Evolutionary conservation across 1,140 invertebrate genomes (phyloP), one percentile per base, ranked within the genome.

Genomic region (Achroia grisella): DNA sequence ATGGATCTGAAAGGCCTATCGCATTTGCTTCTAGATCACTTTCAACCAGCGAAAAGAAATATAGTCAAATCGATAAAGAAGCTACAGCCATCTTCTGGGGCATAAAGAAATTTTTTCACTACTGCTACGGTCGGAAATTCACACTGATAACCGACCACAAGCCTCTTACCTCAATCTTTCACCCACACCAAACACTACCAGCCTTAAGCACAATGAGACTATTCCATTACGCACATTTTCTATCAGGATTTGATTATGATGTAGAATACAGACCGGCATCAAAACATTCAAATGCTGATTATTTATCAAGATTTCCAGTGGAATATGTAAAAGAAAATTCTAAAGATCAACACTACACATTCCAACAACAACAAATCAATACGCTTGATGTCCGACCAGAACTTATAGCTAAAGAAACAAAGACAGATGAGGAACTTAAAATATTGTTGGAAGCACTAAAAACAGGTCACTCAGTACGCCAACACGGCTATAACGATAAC

Each of bases 111-210:
- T 45, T 44, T 44, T 51, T 45, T 13, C 32, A 41, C 10, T 44
- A 45, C n/a, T n/a, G n/a, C n/a, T n/a, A n/a, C n/a, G n/a, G n/a
- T n/a, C n/a, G n/a, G n/a, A n/a, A n/a, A n/a, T n/a, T n/a, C n/a
- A n/a, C n/a, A n/a, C n/a, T n/a, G n/a, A 48, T 76, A 5, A 87
- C 85, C 0, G 88, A 89, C 49, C 78, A 88, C 42, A 70, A 86
- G 40, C 86, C 86, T 1, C 51, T 89, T 0, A 46, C 74, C 0
- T 47, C 53, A n/a, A n/a, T n/a, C n/a, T n/a, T n/a, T n/a, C n/a
- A n/a, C n/a, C n/a, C n/a, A n/a, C n/a, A n/a, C n/a, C n/a, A n/a
- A n/a, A 59, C 52, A 0, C 27, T 74, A 15, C 66, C 69, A 9
- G 44, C 59, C 44, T 52, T 77, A 36, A 53, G 67, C 10, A 64